Percentiles rank a stretch among this genome's conserved stretches.
Conservation (phyloP, 2,888 invertebrate genomes). For the Caenorhabditis sp. region DNA sequence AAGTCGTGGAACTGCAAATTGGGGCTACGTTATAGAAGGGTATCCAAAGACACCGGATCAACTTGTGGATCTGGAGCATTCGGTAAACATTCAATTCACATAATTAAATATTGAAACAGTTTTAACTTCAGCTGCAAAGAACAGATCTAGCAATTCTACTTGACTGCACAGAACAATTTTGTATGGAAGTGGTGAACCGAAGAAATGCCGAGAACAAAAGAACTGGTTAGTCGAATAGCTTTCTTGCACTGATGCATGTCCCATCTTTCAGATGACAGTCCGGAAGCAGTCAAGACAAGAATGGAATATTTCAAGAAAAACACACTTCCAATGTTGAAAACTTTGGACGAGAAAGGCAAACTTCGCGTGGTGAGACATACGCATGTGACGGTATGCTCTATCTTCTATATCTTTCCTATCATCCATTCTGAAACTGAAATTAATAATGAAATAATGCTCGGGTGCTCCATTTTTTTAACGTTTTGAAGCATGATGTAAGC, state of each 20-base stretch:
- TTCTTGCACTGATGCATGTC: too few species aligned
- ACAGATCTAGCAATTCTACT: conserved; percentile 90
- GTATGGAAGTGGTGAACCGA: conserved; percentile 74
- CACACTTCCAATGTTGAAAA: conserved; percentile 92
- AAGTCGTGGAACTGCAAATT: conserved; percentile 77
- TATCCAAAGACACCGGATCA: conserved; percentile 84
- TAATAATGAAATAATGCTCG: too few species aligned
- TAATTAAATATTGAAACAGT: neutral
- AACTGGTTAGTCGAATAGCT: conserved; percentile 19
- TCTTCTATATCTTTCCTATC: neutral
- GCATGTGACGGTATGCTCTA: conserved; percentile 63
- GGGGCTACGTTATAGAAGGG: conserved; percentile 85
- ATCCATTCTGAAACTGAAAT: neutral
- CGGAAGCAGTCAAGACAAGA: conserved; percentile 90
- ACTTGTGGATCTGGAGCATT: conserved; percentile 82
- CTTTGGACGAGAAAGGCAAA: conserved; percentile 90
- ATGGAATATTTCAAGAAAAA: conserved; percentile 92
- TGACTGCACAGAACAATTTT: conserved; percentile 91
- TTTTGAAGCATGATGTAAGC: neutral
- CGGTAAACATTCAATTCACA: too few species aligned
- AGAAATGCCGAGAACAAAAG: conserved; percentile 46
- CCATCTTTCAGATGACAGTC: conserved; percentile 88
- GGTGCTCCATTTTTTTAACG: neutral
- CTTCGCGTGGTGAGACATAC: conserved; percentile 89
- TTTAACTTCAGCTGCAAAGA: conserved; percentile 71